A percentile compares a stretch with the other conserved stretches of the same genome.
Evolutionary conservation across 2,113 vertebrate genomes (phyloP).

Genomic region (Sterna hirundo): DNA sequence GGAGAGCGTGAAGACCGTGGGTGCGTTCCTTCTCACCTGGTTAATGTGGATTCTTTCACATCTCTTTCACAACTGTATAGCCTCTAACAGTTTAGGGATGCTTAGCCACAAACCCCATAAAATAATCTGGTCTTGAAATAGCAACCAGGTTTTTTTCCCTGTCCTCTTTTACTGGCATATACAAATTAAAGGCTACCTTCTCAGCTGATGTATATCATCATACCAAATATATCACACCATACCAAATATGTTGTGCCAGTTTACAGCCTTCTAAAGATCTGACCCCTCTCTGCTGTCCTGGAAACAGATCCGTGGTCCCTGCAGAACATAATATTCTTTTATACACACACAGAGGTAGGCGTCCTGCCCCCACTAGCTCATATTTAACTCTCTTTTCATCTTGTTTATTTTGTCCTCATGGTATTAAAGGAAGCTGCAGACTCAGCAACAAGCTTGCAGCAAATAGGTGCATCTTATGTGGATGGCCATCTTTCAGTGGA

Average conservation of each 20-base stretch:
- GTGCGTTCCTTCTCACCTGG: background rate
- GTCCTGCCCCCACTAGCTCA: background rate
- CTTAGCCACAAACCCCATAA: background rate
- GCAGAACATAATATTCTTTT: background rate
- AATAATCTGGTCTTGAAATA: slow-evolving; percentile 27
- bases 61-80: background rate
- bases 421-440: background rate
- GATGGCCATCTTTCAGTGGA: background rate
- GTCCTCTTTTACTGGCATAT: background rate
- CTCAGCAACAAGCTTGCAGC: background rate
- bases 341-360: background rate
- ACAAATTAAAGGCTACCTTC: background rate
- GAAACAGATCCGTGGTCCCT: background rate
- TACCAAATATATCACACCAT: background rate
- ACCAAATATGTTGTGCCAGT: background rate
- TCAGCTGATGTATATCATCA: background rate
- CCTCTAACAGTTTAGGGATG: background rate
- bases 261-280: background rate
- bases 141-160: background rate
- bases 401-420: background rate
- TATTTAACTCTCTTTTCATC: slow-evolving; percentile 29
- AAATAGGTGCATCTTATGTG: background rate
- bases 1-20: background rate
- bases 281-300: background rate
- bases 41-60: background rate